phyloP scores from a whole-genome alignment of 2,113 vertebrate species.

The Isurus oxyrinchus region DNA sequence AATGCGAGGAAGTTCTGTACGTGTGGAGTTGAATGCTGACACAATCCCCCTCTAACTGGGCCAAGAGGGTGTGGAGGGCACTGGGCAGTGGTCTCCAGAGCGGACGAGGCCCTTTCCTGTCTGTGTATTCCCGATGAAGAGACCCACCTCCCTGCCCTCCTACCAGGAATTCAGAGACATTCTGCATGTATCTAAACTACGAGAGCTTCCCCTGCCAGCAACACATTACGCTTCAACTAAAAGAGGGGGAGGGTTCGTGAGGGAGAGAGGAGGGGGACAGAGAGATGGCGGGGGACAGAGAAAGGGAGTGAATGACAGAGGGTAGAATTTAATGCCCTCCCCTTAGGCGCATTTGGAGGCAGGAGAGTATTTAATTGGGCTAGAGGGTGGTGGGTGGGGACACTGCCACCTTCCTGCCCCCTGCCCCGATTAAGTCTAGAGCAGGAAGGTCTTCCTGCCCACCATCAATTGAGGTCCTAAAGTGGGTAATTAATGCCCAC shows the following conservation, averaged over 20 bases:
- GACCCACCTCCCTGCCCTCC: not conserved
- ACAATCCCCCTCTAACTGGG: no score
- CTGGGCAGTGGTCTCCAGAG: not conserved
- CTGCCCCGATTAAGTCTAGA: not conserved
- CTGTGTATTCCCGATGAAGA: not conserved
- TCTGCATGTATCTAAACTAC: not conserved
- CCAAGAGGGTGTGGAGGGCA: not conserved
- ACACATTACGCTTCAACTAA: not conserved
- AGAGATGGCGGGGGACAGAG: not conserved
- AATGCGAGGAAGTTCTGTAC: not conserved
- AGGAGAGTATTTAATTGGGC: not conserved
- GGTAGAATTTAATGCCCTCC: not conserved
- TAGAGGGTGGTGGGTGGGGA: not conserved
- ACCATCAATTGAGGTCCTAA: not conserved
- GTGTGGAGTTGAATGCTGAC: no score
- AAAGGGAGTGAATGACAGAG: not conserved
- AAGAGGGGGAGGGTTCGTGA: not conserved
- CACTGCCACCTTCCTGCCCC: no score
- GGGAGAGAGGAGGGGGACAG: not conserved
- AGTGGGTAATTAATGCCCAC: no score
- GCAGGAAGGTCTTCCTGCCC: not conserved
- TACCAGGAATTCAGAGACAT: not conserved
- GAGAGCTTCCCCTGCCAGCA: not conserved
- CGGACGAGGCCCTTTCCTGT: not conserved
- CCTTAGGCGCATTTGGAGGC: not conserved